Base-by-base conservation (phyloP, 1,140 invertebrate genomes). In the Procambarus virginalis region DNA sequence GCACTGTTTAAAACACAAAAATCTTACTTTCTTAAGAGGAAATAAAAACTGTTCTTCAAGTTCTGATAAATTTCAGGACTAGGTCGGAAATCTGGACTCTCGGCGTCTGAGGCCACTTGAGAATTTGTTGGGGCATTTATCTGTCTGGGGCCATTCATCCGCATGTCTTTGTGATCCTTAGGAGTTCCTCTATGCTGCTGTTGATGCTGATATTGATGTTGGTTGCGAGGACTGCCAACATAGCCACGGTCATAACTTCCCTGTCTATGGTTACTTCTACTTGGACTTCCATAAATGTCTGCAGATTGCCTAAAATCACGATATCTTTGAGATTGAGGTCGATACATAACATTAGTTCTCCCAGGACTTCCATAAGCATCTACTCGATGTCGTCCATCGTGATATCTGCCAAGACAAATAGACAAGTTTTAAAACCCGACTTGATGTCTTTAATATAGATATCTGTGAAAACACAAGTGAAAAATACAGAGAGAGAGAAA, bases 21-120 rank as follows among this genome's bases (percentile, higher is more conserved):
- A 55, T 55, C 12, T 34, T 81, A 90, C 88, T 82, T 90, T 90
- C 70, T 90, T 90, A 45, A 90, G 78, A 80, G 89, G 89, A 70
- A 58, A 90, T 34, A 90, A 73, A 76, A 90, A 90, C 20, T 90
- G 89, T 20, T 90, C 75, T 73, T 84, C 82, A 34, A 90, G 83
- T 81, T 90, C 89, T 22, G 89, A 83, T 48, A 90, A 78, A 90
- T 76, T 58, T 90, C 89, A 6, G 89, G 89, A 73, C 89, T 80
- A 46, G 89, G 89, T 68, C 55, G 48, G 58, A 64, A 93, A 75
- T 73, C 89, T 93, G 86, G 94, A 89, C 90, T 94, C 94, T 51
- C 95, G n/a, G 46, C 45, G n/a, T 89, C 87, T 34, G 86, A 6
- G 49, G 45, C 58, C 22, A 48, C 60, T 48, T 83, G 80, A 78